Evolutionary conservation across 2,113 vertebrate genomes (phyloP), one percentile per base, ranked within the genome.

Genomic region (Pterocles burchelli): DNA sequence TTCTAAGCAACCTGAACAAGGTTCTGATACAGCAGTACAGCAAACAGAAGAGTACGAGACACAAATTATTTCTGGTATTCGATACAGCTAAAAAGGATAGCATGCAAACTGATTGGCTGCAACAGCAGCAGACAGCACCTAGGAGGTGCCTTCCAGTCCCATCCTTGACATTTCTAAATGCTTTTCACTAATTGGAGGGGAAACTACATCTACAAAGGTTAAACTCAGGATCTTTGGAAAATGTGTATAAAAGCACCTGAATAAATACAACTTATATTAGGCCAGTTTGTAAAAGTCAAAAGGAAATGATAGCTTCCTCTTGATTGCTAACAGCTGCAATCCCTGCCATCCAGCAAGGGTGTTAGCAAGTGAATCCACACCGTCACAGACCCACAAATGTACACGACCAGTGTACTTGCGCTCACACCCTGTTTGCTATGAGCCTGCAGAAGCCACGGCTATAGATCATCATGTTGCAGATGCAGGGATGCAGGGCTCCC

Each of bases 211-310:
- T 46, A 85, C 74, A 91, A 62, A 94, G 93, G 91, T 88, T 74
- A 82, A 61, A 78, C 36, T 82, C 2, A 4, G 58, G 41, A 89
- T 93, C 89, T 88, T 82, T 58, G 87, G 79, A 96, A 96, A 96
- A 93, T 89, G 58, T 93, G 81, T 82, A 93, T 93, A 93, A 89
- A 95, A 95, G 22, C 95, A 94, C 82, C 95, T 96, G 95, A 96
- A 91, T 67, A 96, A 97, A 96, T 93, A 96, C 51, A 89, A 71
- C 51, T 86, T 76, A 25, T 31, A 89, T 59, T 85, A 91, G 75
- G 54, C 66, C 73, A 89, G 77, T 96, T 85, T 82, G 77, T 81
- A 94, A 91, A 95, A 95, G 90, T 88, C 92, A 90, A 93, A 96
- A 96, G 95, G 96, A 97, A 97, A 94, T 0, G 24, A 86, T 92